A percentile compares a stretch with the other conserved stretches of the same genome.
phyloP scores from a whole-genome alignment of 2,797 vertebrate genomes.

The Semotilus atromaculatus region DNA sequence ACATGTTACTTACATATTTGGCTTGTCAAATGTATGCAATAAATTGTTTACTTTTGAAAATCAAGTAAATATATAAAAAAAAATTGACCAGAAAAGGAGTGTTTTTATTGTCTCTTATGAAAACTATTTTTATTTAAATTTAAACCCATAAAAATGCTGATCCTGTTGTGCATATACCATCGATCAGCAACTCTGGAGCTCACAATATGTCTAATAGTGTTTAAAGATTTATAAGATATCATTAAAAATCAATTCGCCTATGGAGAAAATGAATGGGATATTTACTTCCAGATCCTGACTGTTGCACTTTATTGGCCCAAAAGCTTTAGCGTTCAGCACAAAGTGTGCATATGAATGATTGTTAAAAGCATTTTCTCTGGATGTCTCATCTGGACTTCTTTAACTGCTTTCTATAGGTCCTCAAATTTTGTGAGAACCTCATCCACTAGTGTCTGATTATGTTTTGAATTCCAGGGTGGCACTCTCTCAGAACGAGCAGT shows the following conservation, averaged over 20 bases:
- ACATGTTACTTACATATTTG: too few species aligned
- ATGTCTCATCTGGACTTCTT: not conserved
- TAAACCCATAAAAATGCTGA: too few species aligned
- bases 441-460: not conserved
- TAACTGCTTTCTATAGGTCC: not conserved
- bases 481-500: constrained; percentile 4
- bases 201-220: not conserved
- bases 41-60: too few species aligned
- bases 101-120: too few species aligned
- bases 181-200: not conserved
- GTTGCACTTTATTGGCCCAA: not conserved
- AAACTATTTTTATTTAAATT: too few species aligned
- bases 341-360: not conserved
- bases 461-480: not conserved
- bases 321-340: not conserved
- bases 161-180: not conserved
- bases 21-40: too few species aligned
- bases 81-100: too few species aligned
- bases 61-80: too few species aligned
- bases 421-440: not conserved
- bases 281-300: not conserved
- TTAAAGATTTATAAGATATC: not conserved
- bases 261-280: not conserved
- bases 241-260: not conserved
- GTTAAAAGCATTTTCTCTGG: not conserved